phyloP scores from a whole-genome alignment of 2,113 vertebrate genomes.

The Onychostoma macrolepis region DNA sequence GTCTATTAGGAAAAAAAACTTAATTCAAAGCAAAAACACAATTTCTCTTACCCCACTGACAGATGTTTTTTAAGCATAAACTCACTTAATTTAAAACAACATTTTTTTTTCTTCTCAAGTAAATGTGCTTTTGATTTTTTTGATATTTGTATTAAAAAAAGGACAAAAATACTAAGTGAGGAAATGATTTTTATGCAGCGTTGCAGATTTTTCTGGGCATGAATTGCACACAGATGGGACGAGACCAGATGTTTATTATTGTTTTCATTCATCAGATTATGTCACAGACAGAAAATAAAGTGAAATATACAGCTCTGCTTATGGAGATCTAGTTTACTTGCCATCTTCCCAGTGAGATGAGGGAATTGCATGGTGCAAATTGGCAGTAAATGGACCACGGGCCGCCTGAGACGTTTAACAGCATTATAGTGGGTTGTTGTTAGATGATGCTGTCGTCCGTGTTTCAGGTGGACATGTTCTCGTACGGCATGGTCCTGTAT shows the following conservation, averaged over 20 bases:
- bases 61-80: too few species aligned
- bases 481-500: conserved; percentile 95
- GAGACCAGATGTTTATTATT: not conserved
- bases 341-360: not conserved
- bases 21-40: too few species aligned
- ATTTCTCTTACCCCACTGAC: too few species aligned
- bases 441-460: not conserved
- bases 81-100: too few species aligned
- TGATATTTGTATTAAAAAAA: not conserved
- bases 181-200: not conserved
- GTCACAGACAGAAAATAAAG: not conserved
- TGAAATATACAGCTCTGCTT: not conserved
- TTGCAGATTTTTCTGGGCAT: too few species aligned
- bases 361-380: not conserved
- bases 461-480: conserved; percentile 95
- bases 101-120: not conserved
- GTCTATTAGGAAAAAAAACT: too few species aligned
- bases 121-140: not conserved
- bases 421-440: not conserved
- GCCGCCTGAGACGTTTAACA: not conserved
- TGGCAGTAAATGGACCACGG: not conserved
- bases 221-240: not conserved
- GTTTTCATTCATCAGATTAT: not conserved
- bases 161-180: not conserved
- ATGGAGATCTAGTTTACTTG: not conserved